Conservation (phyloP, 2,888 invertebrate species). For the Agrochola lota region DNA sequence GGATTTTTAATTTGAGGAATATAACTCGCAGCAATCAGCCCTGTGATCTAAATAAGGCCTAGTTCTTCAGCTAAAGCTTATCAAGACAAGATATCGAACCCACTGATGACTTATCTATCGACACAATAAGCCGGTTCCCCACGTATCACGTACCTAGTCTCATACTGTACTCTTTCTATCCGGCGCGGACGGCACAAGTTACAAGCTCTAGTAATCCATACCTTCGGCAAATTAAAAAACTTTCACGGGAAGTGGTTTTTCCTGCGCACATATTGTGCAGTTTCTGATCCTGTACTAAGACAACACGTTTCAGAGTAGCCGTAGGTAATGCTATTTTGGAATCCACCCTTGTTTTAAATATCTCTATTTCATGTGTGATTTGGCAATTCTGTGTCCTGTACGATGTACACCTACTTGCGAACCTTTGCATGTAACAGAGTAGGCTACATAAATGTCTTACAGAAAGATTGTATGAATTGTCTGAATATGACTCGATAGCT, state of each 20-base stretch:
- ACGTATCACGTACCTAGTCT: conserved; percentile 8
- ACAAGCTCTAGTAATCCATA: conserved; percentile 49
- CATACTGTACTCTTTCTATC: neutral
- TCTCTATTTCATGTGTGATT: too few relatives aligned
- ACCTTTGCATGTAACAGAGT: neutral
- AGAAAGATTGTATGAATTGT: neutral
- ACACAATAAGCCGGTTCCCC: conserved; percentile 3
- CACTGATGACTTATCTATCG: neutral
- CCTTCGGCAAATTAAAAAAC: conserved; percentile 53
- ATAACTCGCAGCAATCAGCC: neutral
- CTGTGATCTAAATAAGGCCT: neutral
- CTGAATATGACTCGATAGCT: neutral
- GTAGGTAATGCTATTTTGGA: neutral
- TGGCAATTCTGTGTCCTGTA: too few relatives aligned
- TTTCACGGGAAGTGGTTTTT: conserved; percentile 28
- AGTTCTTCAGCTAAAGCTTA: neutral
- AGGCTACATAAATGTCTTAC: neutral
- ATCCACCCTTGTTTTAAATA: neutral
- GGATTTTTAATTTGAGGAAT: neutral
- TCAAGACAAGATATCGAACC: too few relatives aligned
- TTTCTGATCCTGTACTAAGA: conserved; percentile 19
- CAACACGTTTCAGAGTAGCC: conserved; percentile 11
- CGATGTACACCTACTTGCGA: neutral
- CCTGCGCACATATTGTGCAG: conserved; percentile 36
- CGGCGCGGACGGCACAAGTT: conserved; percentile 33